Conservation (phyloP, 2,113 vertebrate genomes). For the Crotalus tigris region DNA sequence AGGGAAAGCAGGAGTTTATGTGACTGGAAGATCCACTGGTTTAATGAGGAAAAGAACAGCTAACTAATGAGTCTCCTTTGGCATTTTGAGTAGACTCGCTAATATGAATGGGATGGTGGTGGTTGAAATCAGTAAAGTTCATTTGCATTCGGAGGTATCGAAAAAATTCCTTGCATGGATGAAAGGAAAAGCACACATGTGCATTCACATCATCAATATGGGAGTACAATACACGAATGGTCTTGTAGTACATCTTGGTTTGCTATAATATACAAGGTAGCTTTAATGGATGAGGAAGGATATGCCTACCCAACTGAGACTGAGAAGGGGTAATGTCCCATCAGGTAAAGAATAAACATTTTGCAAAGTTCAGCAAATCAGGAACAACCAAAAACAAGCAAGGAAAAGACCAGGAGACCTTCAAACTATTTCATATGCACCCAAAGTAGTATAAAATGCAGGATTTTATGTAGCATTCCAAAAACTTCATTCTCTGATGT, state of each 20-base stretch:
- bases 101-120: too few relatives aligned
- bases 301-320: not conserved
- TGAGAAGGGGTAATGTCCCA: not conserved
- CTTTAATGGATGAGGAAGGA: not conserved
- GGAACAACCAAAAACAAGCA: not conserved
- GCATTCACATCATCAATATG: not conserved
- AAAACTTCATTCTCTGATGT: not conserved
- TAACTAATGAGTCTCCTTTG: not conserved
- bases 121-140: not conserved
- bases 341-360: not conserved
- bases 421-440: not conserved
- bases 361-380: not conserved
- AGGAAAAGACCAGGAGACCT: not conserved
- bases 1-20: not conserved
- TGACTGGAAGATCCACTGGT: not conserved
- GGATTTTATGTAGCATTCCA: not conserved
- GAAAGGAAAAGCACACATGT: not conserved
- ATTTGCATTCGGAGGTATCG: too few relatives aligned
- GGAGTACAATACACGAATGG: not conserved
- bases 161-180: not conserved
- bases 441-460: not conserved
- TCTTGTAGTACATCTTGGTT: not conserved
- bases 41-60: not conserved
- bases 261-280: not conserved
- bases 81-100: not conserved